phyloP scores from a whole-genome alignment of 2,888 invertebrate genomes.

The Fragum fragum region DNA sequence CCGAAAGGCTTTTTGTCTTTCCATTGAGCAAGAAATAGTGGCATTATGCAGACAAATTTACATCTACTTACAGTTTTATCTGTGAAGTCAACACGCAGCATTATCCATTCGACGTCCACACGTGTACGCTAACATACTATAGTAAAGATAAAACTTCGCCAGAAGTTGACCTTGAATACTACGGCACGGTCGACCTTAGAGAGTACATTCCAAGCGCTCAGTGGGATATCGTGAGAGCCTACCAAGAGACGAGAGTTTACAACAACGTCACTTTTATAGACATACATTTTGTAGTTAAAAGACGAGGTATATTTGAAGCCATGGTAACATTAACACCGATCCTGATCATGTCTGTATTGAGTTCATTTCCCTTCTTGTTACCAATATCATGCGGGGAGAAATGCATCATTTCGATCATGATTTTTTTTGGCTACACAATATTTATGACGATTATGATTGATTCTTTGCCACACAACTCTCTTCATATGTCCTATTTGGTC shows the following conservation, averaged over 20 bases:
- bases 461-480: constrained; percentile 11
- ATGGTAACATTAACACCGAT: neutral
- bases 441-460: constrained; percentile 16
- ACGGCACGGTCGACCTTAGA: neutral
- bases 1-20: too few species aligned
- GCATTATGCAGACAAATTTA: too few species aligned
- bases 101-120: constrained; percentile 21
- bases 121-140: constrained; percentile 8
- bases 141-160: neutral
- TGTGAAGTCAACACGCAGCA: neutral
- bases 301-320: constrained; percentile 9
- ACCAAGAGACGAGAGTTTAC: too few species aligned
- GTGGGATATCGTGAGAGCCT: neutral
- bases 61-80: constrained; percentile 25
- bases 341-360: constrained; percentile 13
- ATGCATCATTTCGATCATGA: neutral
- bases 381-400: constrained; percentile 22
- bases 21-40: too few species aligned
- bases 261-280: neutral
- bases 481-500: constrained; percentile 2
- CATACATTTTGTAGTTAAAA: neutral
- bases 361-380: neutral
- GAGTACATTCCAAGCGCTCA: constrained; percentile 19
- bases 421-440: constrained; percentile 15
- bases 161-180: neutral